Percentiles rank a stretch among this genome's conserved stretches.
Conservation (phyloP, 2,888 invertebrate genomes). For the Cyclophora albipunctata region DNA sequence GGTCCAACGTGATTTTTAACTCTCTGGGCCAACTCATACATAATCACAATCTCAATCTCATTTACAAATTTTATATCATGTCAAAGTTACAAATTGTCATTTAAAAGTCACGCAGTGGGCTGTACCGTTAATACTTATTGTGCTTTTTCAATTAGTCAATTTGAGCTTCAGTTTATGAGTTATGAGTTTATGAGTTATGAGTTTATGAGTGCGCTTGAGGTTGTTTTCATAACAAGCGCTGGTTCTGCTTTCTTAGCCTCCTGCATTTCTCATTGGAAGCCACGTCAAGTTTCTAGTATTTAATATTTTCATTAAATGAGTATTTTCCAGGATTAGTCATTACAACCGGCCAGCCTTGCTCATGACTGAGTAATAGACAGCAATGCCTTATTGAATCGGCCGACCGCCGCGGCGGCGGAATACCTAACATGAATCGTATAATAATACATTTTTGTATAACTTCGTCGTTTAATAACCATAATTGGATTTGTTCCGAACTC, state of each 20-base stretch:
- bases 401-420: constrained; percentile 29
- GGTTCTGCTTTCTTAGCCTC: constrained; percentile 32
- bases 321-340: constrained; percentile 41
- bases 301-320: constrained; percentile 57
- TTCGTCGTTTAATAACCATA: constrained; percentile 36
- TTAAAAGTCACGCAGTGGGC: constrained; percentile 7
- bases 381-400: constrained; percentile 33
- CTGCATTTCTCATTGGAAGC: constrained; percentile 27
- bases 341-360: constrained; percentile 27
- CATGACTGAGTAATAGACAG: constrained; percentile 37
- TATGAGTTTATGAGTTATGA: no score
- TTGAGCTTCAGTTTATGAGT: constrained; percentile 27
- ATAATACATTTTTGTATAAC: constrained; percentile 27
- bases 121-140: constrained; percentile 2
- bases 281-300: constrained; percentile 44
- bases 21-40: constrained; percentile 19
- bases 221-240: constrained; percentile 30
- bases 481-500: constrained; percentile 28
- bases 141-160: constrained; percentile 30
- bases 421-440: constrained; percentile 26
- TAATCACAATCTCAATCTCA: constrained; percentile 31
- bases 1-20: constrained; percentile 22
- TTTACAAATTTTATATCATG: constrained; percentile 18
- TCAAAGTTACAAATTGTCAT: constrained; percentile 21
- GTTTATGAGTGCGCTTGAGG: constrained; percentile 22